Evolutionary conservation across 2,113 vertebrate species (phyloP).

Genomic region (Thamnophis sirtalis): DNA sequence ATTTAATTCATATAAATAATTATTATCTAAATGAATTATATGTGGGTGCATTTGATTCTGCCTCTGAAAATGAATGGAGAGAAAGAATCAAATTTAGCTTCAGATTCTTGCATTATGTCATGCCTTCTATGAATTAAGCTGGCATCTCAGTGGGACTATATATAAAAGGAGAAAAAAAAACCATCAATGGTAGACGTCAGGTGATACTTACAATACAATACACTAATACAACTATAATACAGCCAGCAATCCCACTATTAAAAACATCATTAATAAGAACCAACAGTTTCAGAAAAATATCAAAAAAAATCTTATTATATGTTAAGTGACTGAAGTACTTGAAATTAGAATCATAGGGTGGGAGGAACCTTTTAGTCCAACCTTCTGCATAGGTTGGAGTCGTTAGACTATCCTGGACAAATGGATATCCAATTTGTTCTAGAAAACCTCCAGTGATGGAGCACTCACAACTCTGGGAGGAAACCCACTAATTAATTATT

Average conservation of each 20-base stretch:
- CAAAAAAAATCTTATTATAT: neutral
- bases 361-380: neutral
- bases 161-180: neutral
- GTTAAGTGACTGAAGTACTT: neutral
- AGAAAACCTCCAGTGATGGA: neutral
- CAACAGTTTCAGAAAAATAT: neutral
- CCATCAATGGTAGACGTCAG: neutral
- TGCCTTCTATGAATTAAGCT: neutral
- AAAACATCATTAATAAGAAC: neutral
- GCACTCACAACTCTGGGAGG: neutral
- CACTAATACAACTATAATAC: neutral
- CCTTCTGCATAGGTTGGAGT: neutral
- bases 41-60: neutral
- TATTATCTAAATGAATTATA: neutral
- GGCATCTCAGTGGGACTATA: neutral
- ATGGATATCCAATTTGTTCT: neutral
- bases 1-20: neutral
- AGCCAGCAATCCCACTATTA: neutral
- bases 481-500: neutral
- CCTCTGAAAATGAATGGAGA: neutral
- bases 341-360: neutral
- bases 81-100: neutral
- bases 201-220: neutral
- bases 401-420: neutral
- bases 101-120: neutral